A percentile compares a stretch with the other conserved stretches of the same genome.
These are phyloP conservation scores for Climacteris rufus DNA, from an alignment of 2,113 vertebrate species.

Conservation along the genomic window DNA sequence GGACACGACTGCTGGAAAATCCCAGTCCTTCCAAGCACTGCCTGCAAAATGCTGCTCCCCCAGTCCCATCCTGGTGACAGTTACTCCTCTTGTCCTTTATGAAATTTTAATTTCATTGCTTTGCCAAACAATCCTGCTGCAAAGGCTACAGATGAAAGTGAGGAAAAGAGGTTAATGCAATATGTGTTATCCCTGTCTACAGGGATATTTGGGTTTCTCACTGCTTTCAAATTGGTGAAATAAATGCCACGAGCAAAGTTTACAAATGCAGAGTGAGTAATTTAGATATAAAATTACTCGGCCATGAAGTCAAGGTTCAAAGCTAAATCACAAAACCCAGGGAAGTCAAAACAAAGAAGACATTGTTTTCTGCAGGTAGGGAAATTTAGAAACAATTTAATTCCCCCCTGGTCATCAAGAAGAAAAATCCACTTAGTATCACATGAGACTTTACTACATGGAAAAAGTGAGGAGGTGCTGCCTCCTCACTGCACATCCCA, in stretches of 20 bases:
- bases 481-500: not conserved
- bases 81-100: not conserved
- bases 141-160: not conserved
- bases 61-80: not conserved
- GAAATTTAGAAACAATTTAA: not conserved
- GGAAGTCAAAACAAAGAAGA: not conserved
- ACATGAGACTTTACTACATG: not conserved
- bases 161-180: not conserved
- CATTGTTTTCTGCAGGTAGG: not conserved
- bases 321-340: not conserved
- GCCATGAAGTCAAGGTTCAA: not conserved
- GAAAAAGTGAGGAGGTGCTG: not conserved
- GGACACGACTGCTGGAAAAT: not conserved
- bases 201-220: not conserved
- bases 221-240: not conserved
- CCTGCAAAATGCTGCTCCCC: not conserved
- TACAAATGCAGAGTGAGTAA: not conserved
- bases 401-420: not conserved
- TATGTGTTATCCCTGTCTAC: not conserved
- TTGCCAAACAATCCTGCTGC: not conserved
- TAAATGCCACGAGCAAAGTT: not conserved
- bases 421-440: not conserved
- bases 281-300: not conserved
- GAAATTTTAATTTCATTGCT: constrained; percentile 13
- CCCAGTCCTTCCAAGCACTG: not conserved